phyloP scores from a whole-genome alignment of 2,888 invertebrate species.

The Cacoxenus indagator region DNA sequence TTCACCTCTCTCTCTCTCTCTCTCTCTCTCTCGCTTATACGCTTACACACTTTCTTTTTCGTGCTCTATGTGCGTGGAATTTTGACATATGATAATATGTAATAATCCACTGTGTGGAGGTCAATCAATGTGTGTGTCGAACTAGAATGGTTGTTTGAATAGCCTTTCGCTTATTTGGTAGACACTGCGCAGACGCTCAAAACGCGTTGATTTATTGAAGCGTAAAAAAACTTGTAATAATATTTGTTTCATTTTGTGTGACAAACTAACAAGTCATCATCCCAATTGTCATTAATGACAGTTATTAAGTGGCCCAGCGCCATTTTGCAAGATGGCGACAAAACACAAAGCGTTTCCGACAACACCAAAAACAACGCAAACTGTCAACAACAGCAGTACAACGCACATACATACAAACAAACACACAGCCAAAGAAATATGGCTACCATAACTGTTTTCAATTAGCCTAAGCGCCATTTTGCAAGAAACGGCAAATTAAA shows the following conservation, averaged over 20 bases:
- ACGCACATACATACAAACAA: not conserved
- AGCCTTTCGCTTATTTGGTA: no score
- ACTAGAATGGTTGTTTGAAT: no score
- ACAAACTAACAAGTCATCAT: not conserved
- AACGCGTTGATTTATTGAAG: not conserved
- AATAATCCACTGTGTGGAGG: no score
- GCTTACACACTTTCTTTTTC: not conserved
- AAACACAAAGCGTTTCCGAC: slow-evolving; percentile 7
- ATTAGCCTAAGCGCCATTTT: slow-evolving; percentile 43
- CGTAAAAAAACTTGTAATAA: not conserved
- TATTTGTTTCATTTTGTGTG: not conserved
- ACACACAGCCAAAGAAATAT: slow-evolving; percentile 37
- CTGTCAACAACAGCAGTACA: slow-evolving; percentile 10
- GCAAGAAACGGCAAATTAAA: not conserved
- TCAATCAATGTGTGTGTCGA: no score
- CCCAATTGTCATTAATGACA: not conserved
- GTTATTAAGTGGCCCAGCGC: not conserved
- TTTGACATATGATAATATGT: slow-evolving; percentile 14
- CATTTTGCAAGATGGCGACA: slow-evolving; percentile 11
- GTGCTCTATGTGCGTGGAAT: slow-evolving; percentile 2
- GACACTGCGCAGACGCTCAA: slow-evolving; percentile 13
- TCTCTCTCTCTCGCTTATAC: not conserved
- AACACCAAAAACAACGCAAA: slow-evolving; percentile 23
- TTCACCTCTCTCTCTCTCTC: not conserved
- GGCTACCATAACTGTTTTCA: slow-evolving; percentile 47